Base-by-base conservation (phyloP, 2,797 vertebrate genomes). In the Fistularia tabacaria region DNA sequence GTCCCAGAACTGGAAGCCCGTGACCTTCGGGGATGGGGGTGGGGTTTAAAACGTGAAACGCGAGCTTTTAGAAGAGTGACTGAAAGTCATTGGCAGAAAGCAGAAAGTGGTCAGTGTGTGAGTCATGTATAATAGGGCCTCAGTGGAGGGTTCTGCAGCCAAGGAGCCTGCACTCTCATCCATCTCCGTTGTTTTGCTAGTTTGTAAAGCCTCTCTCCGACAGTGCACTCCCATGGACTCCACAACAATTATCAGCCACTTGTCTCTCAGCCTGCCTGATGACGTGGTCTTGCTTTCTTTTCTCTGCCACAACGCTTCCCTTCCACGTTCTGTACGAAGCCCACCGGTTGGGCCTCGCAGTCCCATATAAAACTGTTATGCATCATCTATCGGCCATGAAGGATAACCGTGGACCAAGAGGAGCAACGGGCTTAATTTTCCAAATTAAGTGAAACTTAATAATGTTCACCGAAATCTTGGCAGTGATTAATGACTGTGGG, bases 391-490 rank as follows among this genome's bases (percentile, higher is more conserved):
- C 84, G 83, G 87, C 90, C 88, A 87, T 92, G 88, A 93, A 93
- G 93, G 91, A 93, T 94, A 93, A 94, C 95, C 93, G 93, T 91
- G 88, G 91, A 90, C 89, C 82, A 84, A 84, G 85, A 91, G 84
- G 89, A 92, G 91, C 90, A 92, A 86, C 88, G 89, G 92, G 88
- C 91, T 90, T 93, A 87, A 92, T 92, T 88, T 92, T 88, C 87
- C 85, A 92, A 93, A 94, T 93, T 92, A 94, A 93, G 91, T 94
- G 93, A 94, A 93, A 94, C 87, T 90, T 94, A 91, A 92, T 92
- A 92, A 92, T 90, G 90, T 86, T 81, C 78, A 73, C 85, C 83
- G 88, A 90, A 89, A 91, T 92, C 87, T 83, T 91, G 92, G 90
- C 88, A 90, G 87, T 94, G 92, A 94, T 94, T 93, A 94, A 95